Base-by-base conservation (phyloP, 2,797 vertebrate species). In the Phylloscopus collybita region DNA sequence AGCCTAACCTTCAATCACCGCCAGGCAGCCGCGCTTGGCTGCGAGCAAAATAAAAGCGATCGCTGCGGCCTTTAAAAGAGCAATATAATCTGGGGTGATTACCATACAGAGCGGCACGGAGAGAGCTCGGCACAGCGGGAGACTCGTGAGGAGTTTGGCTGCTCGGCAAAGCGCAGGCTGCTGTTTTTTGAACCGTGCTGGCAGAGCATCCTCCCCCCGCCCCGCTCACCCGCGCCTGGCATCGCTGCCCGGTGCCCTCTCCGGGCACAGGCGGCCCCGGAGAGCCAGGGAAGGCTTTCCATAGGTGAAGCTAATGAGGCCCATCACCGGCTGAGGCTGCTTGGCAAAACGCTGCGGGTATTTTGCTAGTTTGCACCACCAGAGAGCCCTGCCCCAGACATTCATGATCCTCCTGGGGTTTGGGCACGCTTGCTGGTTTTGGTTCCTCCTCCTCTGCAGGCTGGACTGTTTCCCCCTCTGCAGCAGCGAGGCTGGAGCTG, bases 1-100 rank as follows among this genome's bases (percentile, higher is more conserved):
- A 83, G 53, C 92, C 76, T 90, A 76, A 85, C 83, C 79, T 79
- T 97, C 92, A 87, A 57, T 95, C 95, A 95, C 93, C 13, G 69
- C 80, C 22, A 85, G 87, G 86, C 94, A 95, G 84, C 29, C 9
- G 75, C 10, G 92, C 86, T 90, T 61, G 87, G 86, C 86, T 83
- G 80, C n/a, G 2, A 83, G 80, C 79, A 10, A 70, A 94, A 93
- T 80, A 73, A 79, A 80, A 90, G 91, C 65, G 69, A 88, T 86
- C 42, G 4, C 84, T 44, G 69, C 49, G 20, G 95, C 88, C 89
- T 92, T 96, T 90, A 87, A 93, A 95, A 94, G 89, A 92, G 95
- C 96, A 83, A 67, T 75, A 88, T 82, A 57, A 92, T 94, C 93
- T 51, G 47, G 10, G 59, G 81, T 85, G 90, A 95, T 95, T 93